Base-by-base conservation (phyloP, 1,140 invertebrate genomes). In the Plodia interpunctella region DNA sequence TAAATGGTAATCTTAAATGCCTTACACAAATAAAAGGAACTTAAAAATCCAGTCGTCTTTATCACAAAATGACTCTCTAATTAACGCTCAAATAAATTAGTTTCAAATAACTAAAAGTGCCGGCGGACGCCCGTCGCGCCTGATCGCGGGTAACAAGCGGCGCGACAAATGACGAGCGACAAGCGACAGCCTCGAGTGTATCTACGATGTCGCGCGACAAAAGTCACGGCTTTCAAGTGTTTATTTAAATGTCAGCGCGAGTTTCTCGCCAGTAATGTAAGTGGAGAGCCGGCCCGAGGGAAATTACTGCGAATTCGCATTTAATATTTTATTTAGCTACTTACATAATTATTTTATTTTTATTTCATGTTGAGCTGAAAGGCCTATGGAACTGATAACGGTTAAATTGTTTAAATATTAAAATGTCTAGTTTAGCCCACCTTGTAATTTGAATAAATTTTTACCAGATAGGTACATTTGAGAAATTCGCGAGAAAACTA, bases 181-280 rank as follows among this genome's bases (percentile, higher is more conserved):
- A 5, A 15, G 38, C 15, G 38, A 44, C 38, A 44, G 38, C 13
- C 38, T n/a, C 38, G 1, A 44, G 38, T n/a, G 38, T 44, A 44
- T 44, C 11, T 11, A 17, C 13, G 1, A 2, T 10, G 38, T 44
- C 38, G 38, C 0, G 38, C 38, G 38, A 44, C 38, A 44, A 44
- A 44, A 44, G 38, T 44, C 38, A 6, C 30, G 38, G 13, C 38
- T 44, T 44, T 44, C 15, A 15, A 44, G 38, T 44, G 13, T 44
- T 44, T 44, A 44, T 44, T 44, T 44, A 3, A 44, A 17, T 44
- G 38, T 44, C 38, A 44, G 38, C 38, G 38, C n/a, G 38, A 44
- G n/a, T 44, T 44, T 44, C 5, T 44, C 38, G 38, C 13, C 8
- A 17, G 13, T 44, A 15, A 44, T 15, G 38, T 44, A n/a, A 44